A percentile compares a stretch with the other conserved stretches of the same genome.
Evolutionary conservation across 1,140 invertebrate species (phyloP).

Genomic region (Drosophila repletoides): DNA sequence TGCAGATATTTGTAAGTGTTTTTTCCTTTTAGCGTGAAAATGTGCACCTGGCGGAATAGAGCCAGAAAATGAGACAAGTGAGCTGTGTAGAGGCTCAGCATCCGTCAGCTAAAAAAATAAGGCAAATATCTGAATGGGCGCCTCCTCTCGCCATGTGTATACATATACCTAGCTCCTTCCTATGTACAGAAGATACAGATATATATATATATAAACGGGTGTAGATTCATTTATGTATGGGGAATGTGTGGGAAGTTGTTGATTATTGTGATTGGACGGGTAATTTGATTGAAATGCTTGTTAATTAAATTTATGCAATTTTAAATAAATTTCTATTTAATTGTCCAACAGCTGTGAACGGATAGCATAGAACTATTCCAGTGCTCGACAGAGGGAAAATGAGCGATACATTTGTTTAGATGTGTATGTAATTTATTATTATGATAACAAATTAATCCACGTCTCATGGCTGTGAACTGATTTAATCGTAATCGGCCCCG

Average conservation of each 20-base stretch:
- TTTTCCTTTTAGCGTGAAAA: conserved; percentile 47
- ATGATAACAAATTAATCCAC: conserved; percentile 17
- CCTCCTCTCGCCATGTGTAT: conserved; percentile 35
- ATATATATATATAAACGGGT: background rate
- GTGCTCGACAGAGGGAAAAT: background rate
- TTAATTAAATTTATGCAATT: conserved; percentile 46
- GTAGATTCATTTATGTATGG: conserved; percentile 20
- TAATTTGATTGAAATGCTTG: conserved; percentile 48
- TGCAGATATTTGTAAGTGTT: conserved; percentile 57
- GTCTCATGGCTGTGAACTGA: conserved; percentile 10
- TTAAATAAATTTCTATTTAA: conserved; percentile 62
- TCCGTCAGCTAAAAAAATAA: conserved; percentile 58
- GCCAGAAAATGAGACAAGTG: conserved; percentile 33
- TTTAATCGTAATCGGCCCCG: background rate
- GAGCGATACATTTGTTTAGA: background rate
- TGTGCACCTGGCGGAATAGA: conserved; percentile 54
- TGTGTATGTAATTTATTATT: conserved; percentile 7
- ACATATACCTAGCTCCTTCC: conserved; percentile 21
- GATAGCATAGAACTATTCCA: background rate
- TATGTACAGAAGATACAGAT: background rate
- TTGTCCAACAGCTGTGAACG: conserved; percentile 44
- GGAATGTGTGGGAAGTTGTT: conserved; percentile 20
- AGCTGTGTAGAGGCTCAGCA: conserved; percentile 33
- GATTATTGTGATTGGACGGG: conserved; percentile 39
- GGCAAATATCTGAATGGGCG: conserved; percentile 51